Base-by-base conservation (phyloP, 2,888 invertebrate species). In the Cryptocheilus praepositus region DNA sequence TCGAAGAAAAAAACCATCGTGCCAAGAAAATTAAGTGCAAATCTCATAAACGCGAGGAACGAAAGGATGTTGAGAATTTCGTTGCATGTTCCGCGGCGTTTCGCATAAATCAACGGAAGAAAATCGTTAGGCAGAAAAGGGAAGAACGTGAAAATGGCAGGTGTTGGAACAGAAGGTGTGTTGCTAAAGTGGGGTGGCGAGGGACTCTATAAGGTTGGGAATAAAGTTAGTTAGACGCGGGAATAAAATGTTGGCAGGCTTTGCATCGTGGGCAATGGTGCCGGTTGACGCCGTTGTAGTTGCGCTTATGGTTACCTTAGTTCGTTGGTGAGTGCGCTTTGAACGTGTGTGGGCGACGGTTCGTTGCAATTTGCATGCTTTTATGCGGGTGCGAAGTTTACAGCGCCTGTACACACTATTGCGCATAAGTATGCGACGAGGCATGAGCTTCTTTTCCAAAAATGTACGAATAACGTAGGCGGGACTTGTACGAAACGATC, bases 281-380 rank as follows among this genome's bases (percentile, higher is more conserved):
- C 13, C 8, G 36, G 36, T 46, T 36, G 25, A 45, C 52, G 18
- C 45, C 52, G 52, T 52, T 5, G 61, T 43, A 51, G 61, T 44
- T 46, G 16, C 53, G 11, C 18, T 28, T 11, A 11, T 11, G 36
- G 36, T 36, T 36, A 36, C 13, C 28, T 36, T 36, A 1, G 1
- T 11, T 36, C 36, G 36, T 36, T 11, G 11, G 36, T 36, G 36
- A 36, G 55, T 45, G 15, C 21, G 43, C 49, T 61, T 57, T 28
- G 49, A 46, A 46, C 22, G 64, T 74, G 67, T 70, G 74, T 73
- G 61, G 67, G 55, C 45, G 67, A 62, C 4, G 61, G 49, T 63
- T 54, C 63, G 61, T 54, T 63, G 71, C 63, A 71, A 74, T 74
- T 74, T 74, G 71, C 74, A 68, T 74, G 71, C 68, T 74, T 74